Base-by-base conservation (phyloP, 2,888 invertebrate species). In the Formica aserva region DNA sequence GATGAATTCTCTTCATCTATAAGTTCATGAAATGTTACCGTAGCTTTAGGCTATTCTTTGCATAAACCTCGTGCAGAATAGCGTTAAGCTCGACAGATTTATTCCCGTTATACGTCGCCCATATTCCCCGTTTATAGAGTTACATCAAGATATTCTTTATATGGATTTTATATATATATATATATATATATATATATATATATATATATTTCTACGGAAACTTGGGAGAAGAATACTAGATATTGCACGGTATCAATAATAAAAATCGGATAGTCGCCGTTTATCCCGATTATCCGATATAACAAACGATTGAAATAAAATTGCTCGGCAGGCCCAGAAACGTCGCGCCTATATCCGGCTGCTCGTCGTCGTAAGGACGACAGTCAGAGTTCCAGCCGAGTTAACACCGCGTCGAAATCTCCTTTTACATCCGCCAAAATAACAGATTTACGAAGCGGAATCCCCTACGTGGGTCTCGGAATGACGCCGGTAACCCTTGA, bases 361-460 rank as follows among this genome's bases (percentile, higher is more conserved):
- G 60, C 35, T 52, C 8, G 15, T 32, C 65, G 11, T 38, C 55
- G 32, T 29, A 32, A 71, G 41, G 22, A 78, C 29, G 32, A 62
- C 38, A 65, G 32, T 29, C 29, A 52, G 63, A 26, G 15, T 63
- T 15, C n/a, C 26, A 66, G 41, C 4, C 55, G 48, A 52, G 60
- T 82, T 80, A 88, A 85, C 83, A 57, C 45, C 18, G 11, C 22
- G 11, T 15, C 62, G 41, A 72, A 78, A 84, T 84, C 83, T 82
- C 78, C 32, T 71, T 80, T 84, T 83, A 71, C 81, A 32, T 60
- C 78, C 60, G 57, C 13, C 65, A 76, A 67, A 82, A 88, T 76
- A 88, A 81, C 83, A 82, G 83, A 88, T 83, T 85, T 88, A 77
- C 83, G 72, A 48, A 41, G 32, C 52, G 60, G 55, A 72, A 88